Conservation (phyloP, 2,797 vertebrate species). For the Sebastes taczanowskii region DNA sequence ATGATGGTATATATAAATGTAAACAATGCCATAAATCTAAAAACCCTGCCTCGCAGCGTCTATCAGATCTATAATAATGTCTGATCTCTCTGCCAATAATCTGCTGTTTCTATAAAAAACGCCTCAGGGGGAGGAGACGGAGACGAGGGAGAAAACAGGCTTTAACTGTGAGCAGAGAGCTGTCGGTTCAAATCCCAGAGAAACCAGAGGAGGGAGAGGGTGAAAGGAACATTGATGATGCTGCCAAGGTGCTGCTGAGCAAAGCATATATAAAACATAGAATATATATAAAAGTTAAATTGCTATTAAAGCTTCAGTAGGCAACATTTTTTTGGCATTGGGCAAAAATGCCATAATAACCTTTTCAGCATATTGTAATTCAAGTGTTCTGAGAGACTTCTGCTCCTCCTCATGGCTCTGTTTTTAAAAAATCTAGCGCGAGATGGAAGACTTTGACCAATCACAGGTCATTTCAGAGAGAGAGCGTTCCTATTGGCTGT, state of each 20-base stretch:
- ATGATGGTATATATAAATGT: constrained; percentile 47
- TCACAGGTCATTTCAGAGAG: too few relatives aligned
- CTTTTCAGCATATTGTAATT: too few relatives aligned
- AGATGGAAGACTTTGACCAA: too few relatives aligned
- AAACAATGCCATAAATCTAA: constrained; percentile 41
- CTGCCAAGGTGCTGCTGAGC: constrained; percentile 22
- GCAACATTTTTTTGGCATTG: accelerated
- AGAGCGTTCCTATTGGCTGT: too few relatives aligned
- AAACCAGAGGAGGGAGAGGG: constrained; percentile 4
- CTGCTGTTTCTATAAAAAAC: constrained; percentile 21
- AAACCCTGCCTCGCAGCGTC: constrained; percentile 37
- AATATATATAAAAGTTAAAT: neutral
- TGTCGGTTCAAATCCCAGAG: constrained; percentile 27
- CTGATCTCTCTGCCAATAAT: constrained; percentile 63
- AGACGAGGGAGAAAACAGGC: constrained; percentile 3
- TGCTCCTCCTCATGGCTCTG: too few relatives aligned
- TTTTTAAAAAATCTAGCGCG: too few relatives aligned
- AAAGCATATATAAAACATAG: neutral
- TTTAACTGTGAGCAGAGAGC: constrained; percentile 8
- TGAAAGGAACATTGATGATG: neutral
- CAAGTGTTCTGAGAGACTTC: too few relatives aligned
- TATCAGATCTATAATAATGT: constrained; percentile 55
- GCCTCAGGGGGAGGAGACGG: constrained; percentile 16
- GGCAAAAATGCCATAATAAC: too few relatives aligned
- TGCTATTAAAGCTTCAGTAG: neutral